phyloP scores from a whole-genome alignment of 2,113 vertebrate species.

The Cisticola juncidis region DNA sequence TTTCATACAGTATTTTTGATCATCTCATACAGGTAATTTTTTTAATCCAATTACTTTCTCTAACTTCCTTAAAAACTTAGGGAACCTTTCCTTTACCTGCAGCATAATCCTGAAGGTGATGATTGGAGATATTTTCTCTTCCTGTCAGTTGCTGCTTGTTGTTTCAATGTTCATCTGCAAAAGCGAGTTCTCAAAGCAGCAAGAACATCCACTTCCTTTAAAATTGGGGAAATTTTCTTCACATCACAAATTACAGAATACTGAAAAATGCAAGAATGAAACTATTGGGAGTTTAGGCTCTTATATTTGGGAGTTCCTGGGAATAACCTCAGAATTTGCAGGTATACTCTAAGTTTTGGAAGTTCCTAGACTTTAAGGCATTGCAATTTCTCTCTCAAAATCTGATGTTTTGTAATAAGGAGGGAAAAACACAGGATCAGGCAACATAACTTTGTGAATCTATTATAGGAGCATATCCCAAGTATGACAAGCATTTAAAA shows the following conservation, averaged over 20 bases:
- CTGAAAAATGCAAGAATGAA: not conserved
- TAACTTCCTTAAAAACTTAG: not conserved
- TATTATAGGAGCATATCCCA: not conserved
- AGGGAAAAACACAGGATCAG: not conserved
- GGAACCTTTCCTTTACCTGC: not conserved
- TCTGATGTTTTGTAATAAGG: not conserved
- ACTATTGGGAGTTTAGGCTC: not conserved
- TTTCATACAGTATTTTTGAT: not conserved
- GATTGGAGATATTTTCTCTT: not conserved
- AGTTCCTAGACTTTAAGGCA: not conserved
- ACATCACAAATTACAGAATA: not conserved
- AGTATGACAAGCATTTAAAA: not conserved
- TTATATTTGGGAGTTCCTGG: not conserved
- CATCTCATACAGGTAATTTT: not conserved
- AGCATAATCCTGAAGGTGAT: not conserved
- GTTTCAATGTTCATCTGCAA: not conserved
- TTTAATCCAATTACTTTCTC: not conserved
- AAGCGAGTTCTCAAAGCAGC: not conserved
- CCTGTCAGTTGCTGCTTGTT: not conserved
- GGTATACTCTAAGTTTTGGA: not conserved
- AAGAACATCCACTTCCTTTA: not conserved
- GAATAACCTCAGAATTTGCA: not conserved
- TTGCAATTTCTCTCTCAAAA: not conserved
- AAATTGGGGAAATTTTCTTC: not conserved
- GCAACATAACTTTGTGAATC: not conserved